Base-by-base conservation (phyloP, 2,113 vertebrate genomes). In the Cebidichthys violaceus region DNA sequence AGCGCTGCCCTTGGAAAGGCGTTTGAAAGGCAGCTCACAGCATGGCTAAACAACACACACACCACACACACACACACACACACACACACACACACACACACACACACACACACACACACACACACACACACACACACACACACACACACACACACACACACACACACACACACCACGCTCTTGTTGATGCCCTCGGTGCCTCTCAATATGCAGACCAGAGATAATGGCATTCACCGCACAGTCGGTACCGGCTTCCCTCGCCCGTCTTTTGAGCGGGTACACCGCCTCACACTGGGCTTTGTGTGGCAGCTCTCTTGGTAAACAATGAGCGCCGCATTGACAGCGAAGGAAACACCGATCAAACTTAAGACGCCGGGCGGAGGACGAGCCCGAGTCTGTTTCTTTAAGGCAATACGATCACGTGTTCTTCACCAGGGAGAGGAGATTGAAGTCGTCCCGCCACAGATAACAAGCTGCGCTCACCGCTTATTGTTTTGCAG, bases 171-270 rank as follows among this genome's bases (percentile, higher is more conserved):
- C 86, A 90, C 90, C 89, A 85, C 31, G 52, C 83, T 83, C 80
- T 82, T 82, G 89, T 89, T 89, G 91, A 93, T 92, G 92, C 92
- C 87, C 77, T 82, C 41, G 89, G 90, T 88, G 88, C 86, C 75
- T 88, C 86, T 92, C 83, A 86, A 86, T 90, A 92, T 92, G 92
- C 90, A 88, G 57, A 84, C 78, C 77, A 59, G n/a, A 87, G 88
- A 91, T 90, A 91, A 90, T 89, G 75, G 83, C 89, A 89, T 92
- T 91, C 88, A 87, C 52, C 17, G 80, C 89, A 37, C 86, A 88
- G 89, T 84, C 81, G 90, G 89, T 80, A 39, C 73, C 13, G 83
- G 89, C 88, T 90, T 90, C 7, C 67, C 86, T 91, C 41, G 65
- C 68, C 84, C 81, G 35, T 90, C 87, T 82, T 90, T 91, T 86